phyloP scores from a whole-genome alignment of 1,140 invertebrate genomes.

The Teleopsis dalmanni region DNA sequence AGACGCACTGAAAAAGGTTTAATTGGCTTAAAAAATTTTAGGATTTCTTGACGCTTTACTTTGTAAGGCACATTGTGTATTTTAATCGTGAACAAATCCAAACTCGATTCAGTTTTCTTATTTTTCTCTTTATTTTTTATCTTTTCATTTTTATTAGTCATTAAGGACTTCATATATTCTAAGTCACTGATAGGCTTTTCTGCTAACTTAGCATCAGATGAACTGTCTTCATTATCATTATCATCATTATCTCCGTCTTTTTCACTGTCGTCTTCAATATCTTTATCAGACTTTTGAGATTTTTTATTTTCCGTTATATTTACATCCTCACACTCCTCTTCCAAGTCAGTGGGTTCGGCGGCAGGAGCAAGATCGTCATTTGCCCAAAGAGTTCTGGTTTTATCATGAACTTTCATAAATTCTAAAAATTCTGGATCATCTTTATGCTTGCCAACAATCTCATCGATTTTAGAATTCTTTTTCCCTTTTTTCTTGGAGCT shows the following conservation, averaged over 20 bases:
- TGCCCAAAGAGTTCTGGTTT: constrained; percentile 58
- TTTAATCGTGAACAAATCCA: constrained; percentile 51
- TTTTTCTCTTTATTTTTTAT: constrained; percentile 19
- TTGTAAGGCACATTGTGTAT: constrained; percentile 42
- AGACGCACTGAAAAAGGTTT: constrained; percentile 71
- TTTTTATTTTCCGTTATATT: constrained; percentile 20
- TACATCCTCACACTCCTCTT: constrained; percentile 39
- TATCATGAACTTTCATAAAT: constrained; percentile 73
- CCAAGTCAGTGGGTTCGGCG: constrained; percentile 29
- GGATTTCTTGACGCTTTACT: constrained; percentile 34
- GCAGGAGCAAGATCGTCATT: constrained; percentile 54
- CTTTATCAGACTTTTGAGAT: constrained; percentile 13
- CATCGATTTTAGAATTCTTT: constrained; percentile 50
- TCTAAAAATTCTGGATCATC: constrained; percentile 84
- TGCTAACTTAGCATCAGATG: too few relatives aligned
- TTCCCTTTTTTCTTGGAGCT: constrained; percentile 44
- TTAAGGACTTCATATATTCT: constrained; percentile 61
- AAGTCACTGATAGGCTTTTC: constrained; percentile 64
- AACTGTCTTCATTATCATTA: constrained; percentile 27
- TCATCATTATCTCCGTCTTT: constrained; percentile 28
- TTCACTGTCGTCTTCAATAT: constrained; percentile 34
- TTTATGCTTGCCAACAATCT: constrained; percentile 66
- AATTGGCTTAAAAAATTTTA: constrained; percentile 73
- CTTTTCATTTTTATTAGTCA: constrained; percentile 22
- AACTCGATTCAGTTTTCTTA: constrained; percentile 31